phyloP scores from a whole-genome alignment of 2,113 vertebrate genomes.

The Corythornis cristatus region DNA sequence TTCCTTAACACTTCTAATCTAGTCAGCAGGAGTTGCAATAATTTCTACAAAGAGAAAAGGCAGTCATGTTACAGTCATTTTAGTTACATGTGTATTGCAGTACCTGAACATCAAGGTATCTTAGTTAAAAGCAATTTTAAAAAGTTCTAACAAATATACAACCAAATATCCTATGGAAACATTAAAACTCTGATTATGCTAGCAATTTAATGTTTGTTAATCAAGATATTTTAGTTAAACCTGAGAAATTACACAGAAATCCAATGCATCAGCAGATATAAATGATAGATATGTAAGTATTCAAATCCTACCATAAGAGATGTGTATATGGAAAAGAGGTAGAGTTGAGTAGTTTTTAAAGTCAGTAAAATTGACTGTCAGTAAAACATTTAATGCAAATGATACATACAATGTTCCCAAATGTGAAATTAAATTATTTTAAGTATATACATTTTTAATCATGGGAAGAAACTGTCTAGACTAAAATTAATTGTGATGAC shows the following conservation, averaged over 20 bases:
- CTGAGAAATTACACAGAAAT: constrained; percentile 38
- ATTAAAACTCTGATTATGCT: constrained; percentile 25
- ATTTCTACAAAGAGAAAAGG: neutral
- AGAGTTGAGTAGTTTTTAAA: constrained; percentile 43
- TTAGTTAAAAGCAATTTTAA: neutral
- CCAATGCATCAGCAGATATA: constrained; percentile 1
- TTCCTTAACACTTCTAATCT: neutral
- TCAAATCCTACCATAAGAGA: neutral
- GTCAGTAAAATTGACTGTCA: neutral
- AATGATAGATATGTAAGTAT: constrained; percentile 31
- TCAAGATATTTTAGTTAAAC: constrained; percentile 2
- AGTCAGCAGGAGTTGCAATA: neutral
- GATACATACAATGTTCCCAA: neutral
- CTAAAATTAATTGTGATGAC: constrained; percentile 21
- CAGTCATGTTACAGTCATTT: neutral
- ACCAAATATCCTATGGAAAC: neutral
- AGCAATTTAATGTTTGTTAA: constrained; percentile 41
- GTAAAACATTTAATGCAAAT: constrained; percentile 33
- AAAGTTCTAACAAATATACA: neutral
- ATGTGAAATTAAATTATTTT: constrained; percentile 38
- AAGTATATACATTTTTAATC: constrained; percentile 37
- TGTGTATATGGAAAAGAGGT: neutral
- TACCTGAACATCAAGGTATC: neutral
- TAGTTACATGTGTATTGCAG: neutral
- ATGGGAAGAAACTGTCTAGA: neutral